These are phyloP conservation scores for Agonopterix subpropinquella DNA, from an alignment of 2,888 invertebrate genomes.

Conservation along the genomic window DNA sequence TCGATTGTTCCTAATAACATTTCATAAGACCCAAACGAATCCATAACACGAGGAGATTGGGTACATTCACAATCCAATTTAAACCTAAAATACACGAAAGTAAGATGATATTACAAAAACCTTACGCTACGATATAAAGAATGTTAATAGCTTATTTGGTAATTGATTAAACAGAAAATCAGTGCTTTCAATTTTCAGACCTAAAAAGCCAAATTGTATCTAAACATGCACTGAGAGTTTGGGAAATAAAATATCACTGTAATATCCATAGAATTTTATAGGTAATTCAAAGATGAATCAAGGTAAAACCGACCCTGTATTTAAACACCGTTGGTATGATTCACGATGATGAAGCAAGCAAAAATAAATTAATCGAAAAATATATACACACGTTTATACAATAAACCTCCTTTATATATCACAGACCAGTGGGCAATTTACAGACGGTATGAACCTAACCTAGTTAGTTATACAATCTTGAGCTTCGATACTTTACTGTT, in stretches of 20 bases:
- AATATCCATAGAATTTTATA: too few species aligned
- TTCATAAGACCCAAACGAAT: too few species aligned
- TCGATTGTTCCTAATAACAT: too few species aligned
- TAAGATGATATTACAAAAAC: slow-evolving; percentile 23
- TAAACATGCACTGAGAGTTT: too few species aligned
- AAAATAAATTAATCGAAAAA: background rate
- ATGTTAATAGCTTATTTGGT: slow-evolving; percentile 36
- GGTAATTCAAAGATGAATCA: too few species aligned
- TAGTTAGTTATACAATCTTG: slow-evolving; percentile 8
- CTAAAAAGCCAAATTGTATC: slow-evolving; percentile 50
- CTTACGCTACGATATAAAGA: slow-evolving; percentile 32
- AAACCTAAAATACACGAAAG: slow-evolving; percentile 1
- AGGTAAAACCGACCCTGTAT: too few species aligned
- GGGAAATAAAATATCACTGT: too few species aligned
- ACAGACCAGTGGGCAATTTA: slow-evolving; percentile 39
- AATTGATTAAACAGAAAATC: slow-evolving; percentile 25
- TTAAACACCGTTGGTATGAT: too few species aligned
- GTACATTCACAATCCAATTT: background rate
- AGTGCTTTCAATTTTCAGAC: slow-evolving; percentile 26
- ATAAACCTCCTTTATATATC: slow-evolving; percentile 33
- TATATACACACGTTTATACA: slow-evolving; percentile 2
- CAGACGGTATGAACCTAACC: slow-evolving; percentile 28
- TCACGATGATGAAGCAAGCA: too few species aligned
- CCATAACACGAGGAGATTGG: background rate
- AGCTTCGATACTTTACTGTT: too few species aligned